These are phyloP conservation scores for Brachyptera putata DNA, from an alignment of 2,888 invertebrate species.

Conservation along the genomic window DNA sequence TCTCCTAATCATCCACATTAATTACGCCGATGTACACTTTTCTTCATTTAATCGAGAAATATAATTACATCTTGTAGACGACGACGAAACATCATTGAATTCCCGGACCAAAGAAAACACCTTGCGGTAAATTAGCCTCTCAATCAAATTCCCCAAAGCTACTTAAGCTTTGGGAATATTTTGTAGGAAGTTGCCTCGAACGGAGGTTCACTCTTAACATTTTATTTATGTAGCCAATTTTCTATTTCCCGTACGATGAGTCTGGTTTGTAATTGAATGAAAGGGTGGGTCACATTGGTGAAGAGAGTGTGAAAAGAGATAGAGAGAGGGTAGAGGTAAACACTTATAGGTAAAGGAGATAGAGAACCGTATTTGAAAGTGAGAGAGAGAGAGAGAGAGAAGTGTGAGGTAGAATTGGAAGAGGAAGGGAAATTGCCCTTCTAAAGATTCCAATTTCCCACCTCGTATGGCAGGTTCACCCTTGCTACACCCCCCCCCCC, in stretches of 20 bases:
- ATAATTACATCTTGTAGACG: no score
- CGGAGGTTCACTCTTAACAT: neutral
- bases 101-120: no score
- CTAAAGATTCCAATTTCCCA: slow-evolving; percentile 29
- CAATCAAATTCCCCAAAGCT: neutral
- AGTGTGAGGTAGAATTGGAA: neutral
- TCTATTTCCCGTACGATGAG: slow-evolving; percentile 25
- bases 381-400: neutral
- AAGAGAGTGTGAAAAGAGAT: slow-evolving; percentile 5
- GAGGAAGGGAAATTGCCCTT: slow-evolving; percentile 29
- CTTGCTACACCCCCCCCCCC: neutral
- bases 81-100: no score
- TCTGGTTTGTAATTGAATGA: slow-evolving; percentile 28
- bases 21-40: no score
- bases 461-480: neutral
- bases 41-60: no score
- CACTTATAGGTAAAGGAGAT: neutral
- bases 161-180: neutral
- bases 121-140: neutral
- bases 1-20: no score
- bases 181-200: neutral
- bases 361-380: no score
- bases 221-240: slow-evolving; percentile 31
- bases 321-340: slow-evolving; percentile 11
- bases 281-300: slow-evolving; percentile 10